Evolutionary conservation across 2,888 invertebrate genomes (phyloP), one percentile per base, ranked within the genome.

Genomic region (Phortica magna): DNA sequence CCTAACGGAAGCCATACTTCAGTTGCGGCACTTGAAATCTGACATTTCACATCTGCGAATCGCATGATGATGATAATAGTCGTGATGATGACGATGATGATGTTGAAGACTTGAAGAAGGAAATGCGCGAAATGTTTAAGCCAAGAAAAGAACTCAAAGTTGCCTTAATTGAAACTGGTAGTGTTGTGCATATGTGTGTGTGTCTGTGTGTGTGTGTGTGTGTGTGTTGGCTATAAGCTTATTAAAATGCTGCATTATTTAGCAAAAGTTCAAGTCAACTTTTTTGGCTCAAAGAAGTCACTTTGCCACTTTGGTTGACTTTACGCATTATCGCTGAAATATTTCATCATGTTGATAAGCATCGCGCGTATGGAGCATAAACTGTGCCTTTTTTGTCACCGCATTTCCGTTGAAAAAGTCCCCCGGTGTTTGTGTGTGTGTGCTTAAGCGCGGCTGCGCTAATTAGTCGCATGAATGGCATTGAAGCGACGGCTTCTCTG

Each of bases 391-490:
- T 67, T 88, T 87, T 87, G 83, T 87, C 86, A 85, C 83, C 85
- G 87, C 89, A 87, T 89, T 89, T 89, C 90, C 89, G 88, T 83
- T 80, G 90, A 88, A 87, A 80, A 61, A n/a, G n/a, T n/a, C n/a
- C n/a, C n/a, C n/a, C n/a, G n/a, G n/a, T n/a, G n/a, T n/a, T n/a
- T n/a, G n/a, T n/a, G n/a, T n/a, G n/a, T n/a, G 82, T 82, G 77
- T 82, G 88, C 83, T 88, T 90, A 90, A 88, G 89, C 87, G 89
- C 90, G 88, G 89, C 90, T 88, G 87, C 86, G 88, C 90, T 91
- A 91, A 91, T 91, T 91, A 91, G 88, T 80, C 85, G 90, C 88
- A 88, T 90, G 90, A 91, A 86, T 91, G 89, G 85, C 90, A 90
- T 90, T 91, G 90, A 88, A 88, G 83, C 59, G 19, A 83, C 83